phyloP scores from a whole-genome alignment of 2,113 vertebrate species.

The Cardinalis cardinalis region DNA sequence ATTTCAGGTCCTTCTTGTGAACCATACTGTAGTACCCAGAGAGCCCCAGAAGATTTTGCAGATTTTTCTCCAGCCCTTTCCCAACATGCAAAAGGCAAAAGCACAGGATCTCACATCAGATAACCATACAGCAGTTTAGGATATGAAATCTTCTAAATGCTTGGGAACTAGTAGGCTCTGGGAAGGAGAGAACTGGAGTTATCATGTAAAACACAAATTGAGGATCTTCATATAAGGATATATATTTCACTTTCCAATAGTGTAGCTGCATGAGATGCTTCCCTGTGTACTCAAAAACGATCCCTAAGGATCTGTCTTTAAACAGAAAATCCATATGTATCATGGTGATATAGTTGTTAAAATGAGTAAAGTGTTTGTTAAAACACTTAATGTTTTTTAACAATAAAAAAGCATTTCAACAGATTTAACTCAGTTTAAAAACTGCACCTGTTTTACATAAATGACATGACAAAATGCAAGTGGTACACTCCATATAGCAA shows the following conservation, averaged over 20 bases:
- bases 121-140: background rate
- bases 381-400: background rate
- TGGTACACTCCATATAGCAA: background rate
- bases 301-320: background rate
- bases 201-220: background rate
- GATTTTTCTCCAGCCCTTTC: background rate
- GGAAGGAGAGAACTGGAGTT: background rate
- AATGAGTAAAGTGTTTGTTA: background rate
- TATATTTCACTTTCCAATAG: background rate
- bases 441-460: background rate
- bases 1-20: background rate
- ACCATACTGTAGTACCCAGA: background rate
- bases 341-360: background rate
- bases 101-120: rapidly evolving
- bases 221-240: background rate
- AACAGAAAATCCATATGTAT: background rate
- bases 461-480: background rate
- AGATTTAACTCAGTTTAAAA: background rate
- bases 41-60: background rate
- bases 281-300: background rate
- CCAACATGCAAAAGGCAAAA: background rate
- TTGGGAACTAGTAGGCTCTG: background rate
- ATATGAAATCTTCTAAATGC: background rate
- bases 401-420: background rate
- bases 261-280: background rate